Evolutionary conservation across 2,797 vertebrate genomes (phyloP).

Genomic region (Ctenopoma kingsleyae): DNA sequence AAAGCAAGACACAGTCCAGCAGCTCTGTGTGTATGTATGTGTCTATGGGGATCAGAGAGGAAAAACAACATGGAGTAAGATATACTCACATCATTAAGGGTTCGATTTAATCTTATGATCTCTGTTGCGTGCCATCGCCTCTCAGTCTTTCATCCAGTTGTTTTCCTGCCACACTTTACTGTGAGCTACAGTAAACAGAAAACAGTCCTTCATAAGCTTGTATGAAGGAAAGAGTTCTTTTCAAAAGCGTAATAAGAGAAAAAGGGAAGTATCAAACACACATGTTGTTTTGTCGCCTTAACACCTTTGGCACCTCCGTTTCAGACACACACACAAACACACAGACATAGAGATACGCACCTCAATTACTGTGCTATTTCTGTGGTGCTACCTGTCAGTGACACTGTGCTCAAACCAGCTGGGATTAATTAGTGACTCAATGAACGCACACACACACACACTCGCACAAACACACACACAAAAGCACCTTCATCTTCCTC

Average conservation of each 20-base stretch:
- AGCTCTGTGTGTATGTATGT: conserved; percentile 19
- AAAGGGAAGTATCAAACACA: conserved; percentile 1
- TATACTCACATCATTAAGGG: conserved; percentile 43
- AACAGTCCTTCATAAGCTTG: conserved; percentile 22
- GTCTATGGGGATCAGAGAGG: conserved; percentile 25
- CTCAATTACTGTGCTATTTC: conserved; percentile 79
- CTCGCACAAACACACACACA: conserved; percentile 8
- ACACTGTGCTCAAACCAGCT: conserved; percentile 68
- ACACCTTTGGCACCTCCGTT: conserved; percentile 37
- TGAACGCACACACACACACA: conserved; percentile 30
- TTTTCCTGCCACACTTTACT: conserved; percentile 20
- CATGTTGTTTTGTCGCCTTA: conserved; percentile 45
- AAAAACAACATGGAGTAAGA: conserved; percentile 53
- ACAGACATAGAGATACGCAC: conserved; percentile 15
- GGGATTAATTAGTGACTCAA: conserved; percentile 84
- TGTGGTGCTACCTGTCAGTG: conserved; percentile 70
- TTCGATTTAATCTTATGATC: conserved; percentile 60
- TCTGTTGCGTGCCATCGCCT: conserved; percentile 43
- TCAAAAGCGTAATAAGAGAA: conserved; percentile 20
- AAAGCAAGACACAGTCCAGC: conserved; percentile 44
- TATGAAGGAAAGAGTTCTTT: conserved; percentile 24
- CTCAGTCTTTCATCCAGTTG: conserved; percentile 24
- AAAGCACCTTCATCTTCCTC: conserved; percentile 13
- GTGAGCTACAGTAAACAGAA: conserved; percentile 32
- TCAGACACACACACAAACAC: conserved; percentile 22